Evolutionary conservation across 2,797 vertebrate genomes (phyloP).

Genomic region (Lindbergichthys nudifrons): DNA sequence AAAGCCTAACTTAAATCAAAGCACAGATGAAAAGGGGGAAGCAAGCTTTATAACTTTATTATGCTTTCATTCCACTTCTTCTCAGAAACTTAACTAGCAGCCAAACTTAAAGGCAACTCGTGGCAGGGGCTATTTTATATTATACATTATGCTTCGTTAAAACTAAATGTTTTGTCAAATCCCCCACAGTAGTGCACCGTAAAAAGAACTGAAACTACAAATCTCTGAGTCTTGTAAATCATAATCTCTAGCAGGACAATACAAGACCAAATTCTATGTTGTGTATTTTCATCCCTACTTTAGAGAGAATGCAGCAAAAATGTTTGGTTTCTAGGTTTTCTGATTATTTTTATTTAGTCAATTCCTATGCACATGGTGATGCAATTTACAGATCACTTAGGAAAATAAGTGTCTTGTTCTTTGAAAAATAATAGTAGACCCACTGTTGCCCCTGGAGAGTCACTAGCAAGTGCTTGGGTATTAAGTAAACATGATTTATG

Average conservation of each 20-base stretch:
- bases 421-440: background rate
- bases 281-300: background rate
- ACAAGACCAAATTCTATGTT: slow-evolving; percentile 8
- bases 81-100: slow-evolving; percentile 47
- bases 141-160: slow-evolving; percentile 3
- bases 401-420: background rate
- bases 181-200: background rate
- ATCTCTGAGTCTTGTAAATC: background rate
- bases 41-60: slow-evolving; percentile 11
- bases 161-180: background rate
- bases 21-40: slow-evolving; percentile 13
- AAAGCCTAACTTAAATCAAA: slow-evolving; percentile 50
- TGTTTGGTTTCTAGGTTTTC: background rate
- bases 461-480: background rate
- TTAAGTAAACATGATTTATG: slow-evolving; percentile 2
- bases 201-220: slow-evolving; percentile 3
- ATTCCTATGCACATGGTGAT: background rate
- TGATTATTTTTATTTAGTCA: slow-evolving; percentile 1
- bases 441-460: background rate
- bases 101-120: slow-evolving; percentile 60
- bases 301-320: background rate
- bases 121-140: slow-evolving; percentile 56
- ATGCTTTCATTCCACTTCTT: slow-evolving; percentile 25
- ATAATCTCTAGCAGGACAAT: background rate
- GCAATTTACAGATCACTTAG: background rate